Percentiles rank a stretch among this genome's conserved stretches.
Evolutionary conservation across 2,113 vertebrate genomes (phyloP).

Genomic region (Pseudorectes ferrugineus): DNA sequence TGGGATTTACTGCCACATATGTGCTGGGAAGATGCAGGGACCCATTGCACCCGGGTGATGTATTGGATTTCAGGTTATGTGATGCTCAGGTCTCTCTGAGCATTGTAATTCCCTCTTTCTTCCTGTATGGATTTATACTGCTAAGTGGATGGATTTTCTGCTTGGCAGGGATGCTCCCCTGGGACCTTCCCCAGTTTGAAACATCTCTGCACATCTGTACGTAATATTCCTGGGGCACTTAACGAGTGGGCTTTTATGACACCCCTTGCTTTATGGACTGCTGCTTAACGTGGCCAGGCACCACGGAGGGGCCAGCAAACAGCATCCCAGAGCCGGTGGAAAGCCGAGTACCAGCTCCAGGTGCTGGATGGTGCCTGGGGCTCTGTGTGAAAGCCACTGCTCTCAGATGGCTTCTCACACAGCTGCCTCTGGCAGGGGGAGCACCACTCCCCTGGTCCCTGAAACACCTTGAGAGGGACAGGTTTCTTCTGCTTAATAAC

Average conservation of each 20-base stretch:
- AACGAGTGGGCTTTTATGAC: background rate
- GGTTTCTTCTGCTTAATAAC: background rate
- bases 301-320: rapidly evolving
- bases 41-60: background rate
- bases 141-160: conserved; percentile 66
- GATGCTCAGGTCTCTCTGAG: conserved; percentile 28
- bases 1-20: conserved; percentile 38
- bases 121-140: conserved; percentile 60
- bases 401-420: background rate
- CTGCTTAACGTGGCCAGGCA: background rate
- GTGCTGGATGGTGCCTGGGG: background rate
- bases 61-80: conserved; percentile 56
- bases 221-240: conserved; percentile 21
- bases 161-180: conserved; percentile 41
- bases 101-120: conserved; percentile 33
- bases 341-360: background rate
- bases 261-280: conserved; percentile 16
- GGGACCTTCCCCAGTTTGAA: conserved; percentile 28
- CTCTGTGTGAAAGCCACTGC: background rate
- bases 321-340: rapidly evolving
- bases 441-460: background rate
- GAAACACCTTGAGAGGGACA: background rate
- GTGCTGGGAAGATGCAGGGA: conserved; percentile 1
- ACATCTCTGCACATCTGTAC: conserved; percentile 55
- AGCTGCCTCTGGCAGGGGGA: background rate